These are phyloP conservation scores for Agapornis canus DNA, from an alignment of 2,797 vertebrate genomes.

Conservation along the genomic window DNA sequence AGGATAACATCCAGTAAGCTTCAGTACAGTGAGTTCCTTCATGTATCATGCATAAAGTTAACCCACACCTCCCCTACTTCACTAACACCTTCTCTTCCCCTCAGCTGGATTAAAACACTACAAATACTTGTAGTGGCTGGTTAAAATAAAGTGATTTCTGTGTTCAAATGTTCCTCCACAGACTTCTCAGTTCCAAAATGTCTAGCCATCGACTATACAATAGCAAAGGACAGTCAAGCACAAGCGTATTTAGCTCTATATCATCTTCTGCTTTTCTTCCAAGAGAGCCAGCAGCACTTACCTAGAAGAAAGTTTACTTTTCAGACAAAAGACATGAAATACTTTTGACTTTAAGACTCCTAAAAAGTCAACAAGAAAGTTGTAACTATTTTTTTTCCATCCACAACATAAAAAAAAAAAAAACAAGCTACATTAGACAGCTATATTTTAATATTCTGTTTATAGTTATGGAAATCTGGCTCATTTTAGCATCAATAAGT, in stretches of 20 bases:
- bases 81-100: background rate
- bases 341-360: background rate
- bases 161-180: rapidly evolving
- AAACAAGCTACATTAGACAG: background rate
- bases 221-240: background rate
- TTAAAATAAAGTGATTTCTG: background rate
- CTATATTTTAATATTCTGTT: slow-evolving; percentile 35
- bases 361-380: background rate
- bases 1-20: rapidly evolving
- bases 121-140: background rate
- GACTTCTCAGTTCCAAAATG: background rate
- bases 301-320: background rate
- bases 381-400: background rate
- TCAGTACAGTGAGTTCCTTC: background rate
- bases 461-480: slow-evolving; percentile 32
- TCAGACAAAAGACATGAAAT: background rate
- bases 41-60: rapidly evolving
- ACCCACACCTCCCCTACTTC: rapidly evolving
- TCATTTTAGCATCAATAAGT: slow-evolving; percentile 50
- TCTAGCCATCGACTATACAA: background rate
- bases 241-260: rapidly evolving
- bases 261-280: background rate
- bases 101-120: background rate
- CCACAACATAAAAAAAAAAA: background rate
- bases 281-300: background rate